Conservation (phyloP, 2,113 vertebrate genomes). For the Lophius piscatorius region DNA sequence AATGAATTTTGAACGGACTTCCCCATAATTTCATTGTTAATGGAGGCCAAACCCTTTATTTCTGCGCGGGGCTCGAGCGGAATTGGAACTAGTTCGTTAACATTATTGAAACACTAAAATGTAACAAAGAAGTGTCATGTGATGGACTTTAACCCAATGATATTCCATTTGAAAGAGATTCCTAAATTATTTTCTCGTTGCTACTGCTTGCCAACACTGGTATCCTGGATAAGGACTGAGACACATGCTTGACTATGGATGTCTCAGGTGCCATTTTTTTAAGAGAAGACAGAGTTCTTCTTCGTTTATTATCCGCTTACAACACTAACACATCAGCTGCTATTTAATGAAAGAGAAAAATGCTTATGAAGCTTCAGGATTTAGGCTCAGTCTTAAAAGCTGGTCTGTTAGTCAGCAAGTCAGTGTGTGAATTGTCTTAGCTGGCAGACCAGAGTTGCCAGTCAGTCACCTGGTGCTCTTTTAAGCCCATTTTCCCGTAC, state of each 20-base stretch:
- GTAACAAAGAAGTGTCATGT: neutral
- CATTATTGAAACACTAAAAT: neutral
- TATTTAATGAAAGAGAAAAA: constrained; percentile 7
- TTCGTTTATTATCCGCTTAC: neutral
- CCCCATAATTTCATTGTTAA: neutral
- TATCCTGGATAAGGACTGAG: neutral
- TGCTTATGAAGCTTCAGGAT: neutral
- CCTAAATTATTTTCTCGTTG: neutral
- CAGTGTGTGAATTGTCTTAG: neutral
- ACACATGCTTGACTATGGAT: neutral
- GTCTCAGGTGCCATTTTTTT: neutral
- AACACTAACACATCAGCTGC: neutral
- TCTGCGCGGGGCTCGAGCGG: neutral
- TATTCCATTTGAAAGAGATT: neutral
- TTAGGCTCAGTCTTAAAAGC: neutral
- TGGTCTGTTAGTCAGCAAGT: neutral
- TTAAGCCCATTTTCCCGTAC: constrained; percentile 30
- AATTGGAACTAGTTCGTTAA: neutral
- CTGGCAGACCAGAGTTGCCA: neutral
- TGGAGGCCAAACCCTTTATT: neutral
- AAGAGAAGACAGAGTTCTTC: neutral
- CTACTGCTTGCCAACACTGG: neutral
- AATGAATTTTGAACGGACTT: constrained; percentile 38
- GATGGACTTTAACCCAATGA: neutral
- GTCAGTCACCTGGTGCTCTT: constrained; percentile 7